These are phyloP conservation scores for Stylophora pistillata DNA, from an alignment of 64 coral and sea anemone genomes.

Conservation along the genomic window DNA sequence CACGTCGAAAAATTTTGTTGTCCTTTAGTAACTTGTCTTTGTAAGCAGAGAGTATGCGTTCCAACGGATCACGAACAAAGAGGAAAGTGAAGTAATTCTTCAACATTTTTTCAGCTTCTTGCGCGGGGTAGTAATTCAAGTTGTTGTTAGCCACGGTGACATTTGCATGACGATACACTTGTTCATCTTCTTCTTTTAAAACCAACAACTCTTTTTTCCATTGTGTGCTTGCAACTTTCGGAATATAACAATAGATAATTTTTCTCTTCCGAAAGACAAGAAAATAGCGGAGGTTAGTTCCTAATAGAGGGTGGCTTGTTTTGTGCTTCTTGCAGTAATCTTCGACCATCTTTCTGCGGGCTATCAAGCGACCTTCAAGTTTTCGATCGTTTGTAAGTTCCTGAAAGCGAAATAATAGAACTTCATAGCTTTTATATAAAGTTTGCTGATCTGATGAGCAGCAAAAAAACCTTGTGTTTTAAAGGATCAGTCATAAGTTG, in stretches of 20 bases:
- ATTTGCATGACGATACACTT: background rate
- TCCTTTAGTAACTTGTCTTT: conserved; percentile 34
- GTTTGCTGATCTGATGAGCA: background rate
- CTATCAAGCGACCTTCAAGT: background rate
- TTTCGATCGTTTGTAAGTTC: background rate
- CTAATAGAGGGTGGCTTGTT: background rate
- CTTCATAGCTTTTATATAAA: background rate
- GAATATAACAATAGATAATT: conserved; percentile 29
- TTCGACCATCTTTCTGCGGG: background rate
- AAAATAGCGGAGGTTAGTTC: conserved; percentile 20
- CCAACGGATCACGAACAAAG: conserved; percentile 40
- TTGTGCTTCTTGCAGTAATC: conserved; percentile 28
- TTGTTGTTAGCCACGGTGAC: background rate
- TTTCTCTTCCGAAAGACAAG: background rate
- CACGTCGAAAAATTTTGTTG: background rate
- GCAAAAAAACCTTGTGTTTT: background rate
- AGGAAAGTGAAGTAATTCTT: conserved; percentile 30
- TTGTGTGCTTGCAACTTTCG: conserved; percentile 27
- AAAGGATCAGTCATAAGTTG: background rate
- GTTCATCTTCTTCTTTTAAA: conserved; percentile 20
- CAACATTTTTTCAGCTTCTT: conserved; percentile 16
- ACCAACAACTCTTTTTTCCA: conserved; percentile 13
- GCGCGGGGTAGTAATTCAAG: background rate
- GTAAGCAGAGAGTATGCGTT: conserved; percentile 45
- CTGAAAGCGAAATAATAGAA: background rate